A percentile compares a stretch with the other conserved stretches of the same genome.
phyloP scores from a whole-genome alignment of 2,797 vertebrate species.

The Nyctibius grandis region DNA sequence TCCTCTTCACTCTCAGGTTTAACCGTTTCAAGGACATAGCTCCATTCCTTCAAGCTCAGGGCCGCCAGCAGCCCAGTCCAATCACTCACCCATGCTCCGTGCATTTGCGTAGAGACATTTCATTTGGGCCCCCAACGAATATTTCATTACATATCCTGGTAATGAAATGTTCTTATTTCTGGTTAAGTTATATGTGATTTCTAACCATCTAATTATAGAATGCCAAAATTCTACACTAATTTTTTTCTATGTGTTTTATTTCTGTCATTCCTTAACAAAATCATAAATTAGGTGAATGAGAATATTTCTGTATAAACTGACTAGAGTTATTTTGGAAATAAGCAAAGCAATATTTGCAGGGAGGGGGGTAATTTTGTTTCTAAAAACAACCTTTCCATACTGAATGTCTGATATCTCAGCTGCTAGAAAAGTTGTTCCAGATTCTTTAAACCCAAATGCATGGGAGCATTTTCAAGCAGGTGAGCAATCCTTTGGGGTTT shows the following conservation, averaged over 20 bases:
- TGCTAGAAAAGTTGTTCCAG: neutral
- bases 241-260: neutral
- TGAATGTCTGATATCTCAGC: neutral
- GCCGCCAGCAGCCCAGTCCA: too few relatives aligned
- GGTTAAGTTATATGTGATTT: neutral
- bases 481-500: neutral
- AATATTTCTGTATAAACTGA: neutral
- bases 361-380: neutral
- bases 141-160: slow-evolving; percentile 95
- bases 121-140: too few relatives aligned
- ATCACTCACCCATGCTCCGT: too few relatives aligned
- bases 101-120: too few relatives aligned
- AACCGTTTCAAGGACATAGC: too few relatives aligned
- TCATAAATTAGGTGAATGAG: neutral
- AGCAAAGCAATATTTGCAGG: neutral
- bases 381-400: accelerated
- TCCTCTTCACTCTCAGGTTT: too few relatives aligned
- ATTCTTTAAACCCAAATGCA: neutral
- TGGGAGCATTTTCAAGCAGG: neutral
- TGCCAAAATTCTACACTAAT: neutral
- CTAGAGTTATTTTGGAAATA: neutral
- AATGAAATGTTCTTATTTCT: slow-evolving; percentile 22
- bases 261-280: neutral
- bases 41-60: too few relatives aligned
- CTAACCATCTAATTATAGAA: neutral